Evolutionary conservation across 2,888 invertebrate genomes (phyloP), one percentile per base, ranked within the genome.

Genomic region (Nomada flava): DNA sequence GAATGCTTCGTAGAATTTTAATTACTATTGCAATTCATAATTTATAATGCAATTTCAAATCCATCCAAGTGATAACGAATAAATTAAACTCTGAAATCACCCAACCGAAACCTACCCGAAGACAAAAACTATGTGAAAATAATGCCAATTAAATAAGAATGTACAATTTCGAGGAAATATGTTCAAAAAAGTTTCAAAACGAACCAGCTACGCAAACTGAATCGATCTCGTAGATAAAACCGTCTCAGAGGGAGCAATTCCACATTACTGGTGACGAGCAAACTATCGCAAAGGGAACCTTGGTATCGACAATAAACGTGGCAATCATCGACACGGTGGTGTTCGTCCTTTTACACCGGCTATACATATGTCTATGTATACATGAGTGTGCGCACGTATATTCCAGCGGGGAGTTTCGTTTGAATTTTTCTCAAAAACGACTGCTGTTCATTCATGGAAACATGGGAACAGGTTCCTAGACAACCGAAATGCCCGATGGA

Each of bases 361-460:
- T 36, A 65, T 65, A 65, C 29, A 29, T 29, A 44, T 69, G 44
- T 20, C 47, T 9, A 15, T 42, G 23, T 18, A 18, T 7, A 7
- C 7, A 29, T 7, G 29, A 7, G 36, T 1, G 36, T 36, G 36
- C 5, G 36, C 36, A 7, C 5, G 7, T 18, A 60, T 50, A 52
- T 20, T 3, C 50, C n/a, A 29, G 23, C 68, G 36, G 57, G 15
- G 50, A 26, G 78, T 69, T 79, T 67, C 42, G 65, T 52, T 13
- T 44, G 57, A 42, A 70, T 74, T 74, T 82, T 81, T 81, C 82
- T 44, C 52, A 60, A 72, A 70, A 59, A 15, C 65, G 53, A 26
- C n/a, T 67, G 69, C 74, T 67, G 71, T 81, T 81, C 81, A 81
- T 81, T 81, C 81, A 62, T 65, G 81, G 69, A 62, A 80, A 74